phyloP scores from a whole-genome alignment of 2,797 vertebrate species.

The Rhinoraja longicauda region DNA sequence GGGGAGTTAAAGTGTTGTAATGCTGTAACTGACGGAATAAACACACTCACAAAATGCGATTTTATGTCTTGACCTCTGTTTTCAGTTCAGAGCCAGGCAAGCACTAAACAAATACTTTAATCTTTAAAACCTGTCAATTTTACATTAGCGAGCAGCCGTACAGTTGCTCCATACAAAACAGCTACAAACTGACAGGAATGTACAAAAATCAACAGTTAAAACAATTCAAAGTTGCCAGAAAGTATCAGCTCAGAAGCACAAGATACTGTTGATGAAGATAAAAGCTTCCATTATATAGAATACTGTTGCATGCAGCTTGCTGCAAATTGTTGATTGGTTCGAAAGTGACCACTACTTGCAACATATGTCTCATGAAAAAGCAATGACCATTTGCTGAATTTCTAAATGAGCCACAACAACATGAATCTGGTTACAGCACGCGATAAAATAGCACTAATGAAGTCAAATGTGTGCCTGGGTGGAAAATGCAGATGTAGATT shows the following conservation, averaged over 20 bases:
- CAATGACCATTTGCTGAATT: slow-evolving; percentile 30
- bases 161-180: slow-evolving; percentile 30
- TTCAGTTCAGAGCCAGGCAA: slow-evolving; percentile 33
- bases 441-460: slow-evolving; percentile 24
- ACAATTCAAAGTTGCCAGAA: slow-evolving; percentile 26
- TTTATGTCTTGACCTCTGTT: slow-evolving; percentile 6
- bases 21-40: slow-evolving; percentile 16
- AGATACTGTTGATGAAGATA: background rate
- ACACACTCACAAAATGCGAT: slow-evolving; percentile 21
- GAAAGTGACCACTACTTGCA: slow-evolving; percentile 16
- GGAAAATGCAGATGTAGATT: slow-evolving; percentile 17
- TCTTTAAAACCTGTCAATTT: slow-evolving; percentile 32
- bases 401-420: background rate
- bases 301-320: slow-evolving; percentile 12
- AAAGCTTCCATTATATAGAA: slow-evolving; percentile 17
- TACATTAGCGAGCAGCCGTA: slow-evolving; percentile 21
- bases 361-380: background rate
- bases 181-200: slow-evolving; percentile 33
- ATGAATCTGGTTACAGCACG: slow-evolving; percentile 8
- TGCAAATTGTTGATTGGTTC: slow-evolving; percentile 8
- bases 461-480: slow-evolving; percentile 6
- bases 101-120: slow-evolving; percentile 30
- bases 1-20: background rate
- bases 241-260: slow-evolving; percentile 20
- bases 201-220: slow-evolving; percentile 34